phyloP scores from a whole-genome alignment of 2,113 vertebrate species.

The cattle (Bos taurus) region DNA sequence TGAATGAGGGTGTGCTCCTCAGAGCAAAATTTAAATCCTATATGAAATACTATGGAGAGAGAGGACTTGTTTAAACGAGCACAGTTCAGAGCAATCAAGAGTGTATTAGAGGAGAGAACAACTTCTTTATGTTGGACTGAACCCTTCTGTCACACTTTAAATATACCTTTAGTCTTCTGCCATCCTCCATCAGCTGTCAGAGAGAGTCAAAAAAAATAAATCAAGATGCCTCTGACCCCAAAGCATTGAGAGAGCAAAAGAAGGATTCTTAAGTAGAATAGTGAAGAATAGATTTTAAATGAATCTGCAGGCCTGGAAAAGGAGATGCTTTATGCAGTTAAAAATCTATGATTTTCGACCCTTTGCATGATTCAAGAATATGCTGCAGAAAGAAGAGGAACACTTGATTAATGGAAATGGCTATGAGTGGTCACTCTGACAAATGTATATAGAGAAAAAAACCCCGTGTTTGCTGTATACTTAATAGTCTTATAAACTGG shows the following conservation, averaged over 20 bases:
- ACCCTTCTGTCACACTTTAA: neutral
- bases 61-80: neutral
- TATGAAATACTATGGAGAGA: neutral
- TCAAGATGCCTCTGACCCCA: neutral
- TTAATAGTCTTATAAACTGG: neutral
- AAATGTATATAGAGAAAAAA: neutral
- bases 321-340: neutral
- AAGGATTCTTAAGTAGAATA: neutral
- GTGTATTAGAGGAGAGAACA: neutral
- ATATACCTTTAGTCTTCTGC: slow-evolving; percentile 16
- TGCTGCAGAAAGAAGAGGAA: neutral
- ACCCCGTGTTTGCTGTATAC: neutral
- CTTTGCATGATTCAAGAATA: neutral
- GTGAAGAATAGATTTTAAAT: neutral
- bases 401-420: neutral
- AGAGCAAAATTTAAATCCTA: neutral
- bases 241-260: neutral
- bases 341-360: neutral
- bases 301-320: neutral
- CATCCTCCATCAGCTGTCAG: slow-evolving; percentile 35
- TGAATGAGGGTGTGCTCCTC: neutral
- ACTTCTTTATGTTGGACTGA: neutral
- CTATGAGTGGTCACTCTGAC: neutral
- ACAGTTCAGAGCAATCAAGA: neutral
- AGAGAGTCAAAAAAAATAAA: neutral